Evolutionary conservation across 2,797 vertebrate genomes (phyloP).

Genomic region (Jordanella pulchra): DNA sequence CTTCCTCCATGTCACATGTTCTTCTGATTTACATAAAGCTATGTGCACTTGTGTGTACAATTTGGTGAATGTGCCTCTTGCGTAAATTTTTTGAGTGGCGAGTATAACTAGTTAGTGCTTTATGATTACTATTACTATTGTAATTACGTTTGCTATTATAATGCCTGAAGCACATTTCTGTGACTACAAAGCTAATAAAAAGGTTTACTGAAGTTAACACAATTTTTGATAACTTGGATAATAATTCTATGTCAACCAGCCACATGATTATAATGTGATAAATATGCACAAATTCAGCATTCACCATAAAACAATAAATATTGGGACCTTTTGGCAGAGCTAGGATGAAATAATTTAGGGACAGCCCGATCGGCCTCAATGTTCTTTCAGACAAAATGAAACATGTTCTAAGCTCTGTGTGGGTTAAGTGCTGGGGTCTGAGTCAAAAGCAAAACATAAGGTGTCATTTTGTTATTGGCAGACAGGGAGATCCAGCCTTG

Average conservation of each 20-base stretch:
- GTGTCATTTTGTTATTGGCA: slow-evolving; percentile 3
- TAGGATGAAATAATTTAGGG: not conserved
- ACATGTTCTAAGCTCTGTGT: not conserved
- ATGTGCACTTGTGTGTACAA: too few species aligned
- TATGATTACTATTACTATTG: too few species aligned
- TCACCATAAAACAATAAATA: not conserved
- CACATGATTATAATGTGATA: not conserved
- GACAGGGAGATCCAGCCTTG: not conserved
- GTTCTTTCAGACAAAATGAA: not conserved
- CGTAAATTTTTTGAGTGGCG: too few species aligned
- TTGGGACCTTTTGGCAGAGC: not conserved
- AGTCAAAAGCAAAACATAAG: not conserved
- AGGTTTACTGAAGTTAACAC: not conserved
- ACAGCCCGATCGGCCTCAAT: not conserved
- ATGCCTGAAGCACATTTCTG: not conserved
- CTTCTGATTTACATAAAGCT: too few species aligned
- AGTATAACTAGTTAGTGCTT: too few species aligned
- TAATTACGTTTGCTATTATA: too few species aligned
- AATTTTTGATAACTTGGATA: too few species aligned
- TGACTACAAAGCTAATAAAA: not conserved
- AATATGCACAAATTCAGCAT: not conserved
- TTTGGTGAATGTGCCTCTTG: too few species aligned
- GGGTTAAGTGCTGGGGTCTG: not conserved
- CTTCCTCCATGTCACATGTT: too few species aligned
- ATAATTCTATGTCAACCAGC: too few species aligned